Evolutionary conservation across 2,113 vertebrate species (phyloP).

Genomic region (Pachypanchax playfairii): DNA sequence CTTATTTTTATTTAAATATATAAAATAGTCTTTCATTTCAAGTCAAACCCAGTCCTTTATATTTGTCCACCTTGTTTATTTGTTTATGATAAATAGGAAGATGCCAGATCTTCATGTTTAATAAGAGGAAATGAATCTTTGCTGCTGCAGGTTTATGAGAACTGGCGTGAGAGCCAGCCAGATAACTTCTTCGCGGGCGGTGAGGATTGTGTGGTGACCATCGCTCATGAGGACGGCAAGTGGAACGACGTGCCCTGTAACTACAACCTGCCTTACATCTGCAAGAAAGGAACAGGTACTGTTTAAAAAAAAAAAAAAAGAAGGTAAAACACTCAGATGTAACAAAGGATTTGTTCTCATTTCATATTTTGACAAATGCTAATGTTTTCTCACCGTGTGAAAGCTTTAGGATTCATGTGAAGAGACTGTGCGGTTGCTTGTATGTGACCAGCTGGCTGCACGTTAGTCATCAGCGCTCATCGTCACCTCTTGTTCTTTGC

Average conservation of each 20-base stretch:
- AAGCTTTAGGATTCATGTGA: not conserved
- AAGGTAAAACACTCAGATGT: not conserved
- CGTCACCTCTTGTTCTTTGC: not conserved
- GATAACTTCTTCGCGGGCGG: constrained; percentile 97
- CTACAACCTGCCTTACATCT: constrained; percentile 98
- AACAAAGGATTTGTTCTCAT: not conserved
- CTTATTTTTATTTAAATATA: no score
- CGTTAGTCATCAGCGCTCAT: constrained; percentile 36
- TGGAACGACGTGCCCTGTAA: constrained; percentile 99
- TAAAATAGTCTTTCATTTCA: no score
- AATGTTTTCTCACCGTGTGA: not conserved
- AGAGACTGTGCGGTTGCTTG: not conserved
- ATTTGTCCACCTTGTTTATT: no score
- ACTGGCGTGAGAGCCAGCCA: constrained; percentile 94
- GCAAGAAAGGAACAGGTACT: constrained; percentile 96
- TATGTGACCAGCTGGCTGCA: constrained; percentile 34
- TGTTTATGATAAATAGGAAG: no score
- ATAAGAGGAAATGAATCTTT: constrained; percentile 9
- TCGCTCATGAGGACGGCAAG: constrained; percentile 92
- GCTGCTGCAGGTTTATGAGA: constrained; percentile 88
- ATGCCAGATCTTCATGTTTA: no score
- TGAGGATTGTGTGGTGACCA: constrained; percentile 96
- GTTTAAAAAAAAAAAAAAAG: no score
- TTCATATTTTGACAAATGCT: constrained; percentile 2
- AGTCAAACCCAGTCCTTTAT: no score